A percentile compares a stretch with the other conserved stretches of the same genome.
Evolutionary conservation across 2,888 invertebrate species (phyloP).

Genomic region (Polydrusus pterygomalis): DNA sequence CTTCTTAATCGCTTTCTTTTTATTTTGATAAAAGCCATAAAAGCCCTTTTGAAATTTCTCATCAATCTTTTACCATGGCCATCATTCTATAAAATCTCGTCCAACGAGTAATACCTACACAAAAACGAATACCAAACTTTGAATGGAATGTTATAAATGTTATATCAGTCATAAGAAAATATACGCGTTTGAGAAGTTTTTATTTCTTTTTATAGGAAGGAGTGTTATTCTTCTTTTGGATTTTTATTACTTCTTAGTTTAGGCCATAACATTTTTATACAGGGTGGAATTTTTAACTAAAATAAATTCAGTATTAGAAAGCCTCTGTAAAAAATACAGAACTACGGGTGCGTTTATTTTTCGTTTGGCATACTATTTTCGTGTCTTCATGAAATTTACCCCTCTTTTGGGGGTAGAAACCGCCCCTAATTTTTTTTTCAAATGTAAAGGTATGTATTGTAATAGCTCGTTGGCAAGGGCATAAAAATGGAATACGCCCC

Average conservation of each 20-base stretch:
- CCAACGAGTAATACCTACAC: background rate
- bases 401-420: no score
- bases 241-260: background rate
- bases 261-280: background rate
- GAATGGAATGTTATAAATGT: constrained; percentile 12
- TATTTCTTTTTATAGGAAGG: constrained; percentile 3
- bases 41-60: background rate
- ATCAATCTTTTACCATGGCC: background rate
- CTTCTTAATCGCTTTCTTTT: constrained; percentile 1
- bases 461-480: no score
- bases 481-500: no score
- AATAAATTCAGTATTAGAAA: no score
- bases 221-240: background rate
- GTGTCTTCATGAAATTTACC: no score
- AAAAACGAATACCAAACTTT: constrained; percentile 2
- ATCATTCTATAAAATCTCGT: constrained; percentile 6
- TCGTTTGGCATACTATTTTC: no score
- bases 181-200: constrained; percentile 9
- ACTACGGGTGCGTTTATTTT: no score
- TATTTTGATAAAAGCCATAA: constrained; percentile 1
- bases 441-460: no score
- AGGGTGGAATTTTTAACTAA: no score
- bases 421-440: no score
- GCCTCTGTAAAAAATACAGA: no score
- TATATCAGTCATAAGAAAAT: constrained; percentile 11